Conservation (phyloP, 2,113 vertebrate species). For the Myotis davidii region DNA sequence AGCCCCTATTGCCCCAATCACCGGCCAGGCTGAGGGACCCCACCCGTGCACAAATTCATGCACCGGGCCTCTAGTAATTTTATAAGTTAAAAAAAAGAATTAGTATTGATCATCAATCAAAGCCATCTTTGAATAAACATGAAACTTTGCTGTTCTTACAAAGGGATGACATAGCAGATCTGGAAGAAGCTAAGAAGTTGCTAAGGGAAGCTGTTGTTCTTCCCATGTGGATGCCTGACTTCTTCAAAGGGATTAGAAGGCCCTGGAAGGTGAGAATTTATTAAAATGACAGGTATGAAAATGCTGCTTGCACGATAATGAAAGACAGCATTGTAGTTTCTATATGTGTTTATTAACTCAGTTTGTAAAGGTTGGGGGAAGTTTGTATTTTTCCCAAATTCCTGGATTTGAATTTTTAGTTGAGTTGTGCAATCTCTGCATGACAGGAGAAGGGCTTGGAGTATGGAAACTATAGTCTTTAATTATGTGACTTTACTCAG, state of each 20-base stretch:
- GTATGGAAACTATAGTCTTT: neutral
- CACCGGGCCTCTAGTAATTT: neutral
- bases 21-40: too few species aligned
- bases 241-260: constrained; percentile 91
- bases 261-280: constrained; percentile 88
- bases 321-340: neutral
- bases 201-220: constrained; percentile 90
- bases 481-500: neutral
- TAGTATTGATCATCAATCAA: constrained; percentile 47
- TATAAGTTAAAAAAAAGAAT: constrained; percentile 59
- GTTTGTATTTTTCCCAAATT: neutral
- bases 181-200: constrained; percentile 91
- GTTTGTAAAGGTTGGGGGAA: neutral
- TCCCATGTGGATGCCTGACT: constrained; percentile 93
- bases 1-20: too few species aligned
- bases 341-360: neutral
- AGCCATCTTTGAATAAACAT: neutral
- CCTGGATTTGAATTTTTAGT: neutral
- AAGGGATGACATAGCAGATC: constrained; percentile 90
- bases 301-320: neutral
- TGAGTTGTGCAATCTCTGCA: neutral
- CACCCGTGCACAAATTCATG: too few species aligned
- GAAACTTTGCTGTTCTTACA: constrained; percentile 60
- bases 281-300: neutral
- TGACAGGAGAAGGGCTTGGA: neutral